Base-by-base conservation (phyloP, 1,140 invertebrate genomes). In the Saccostrea echinata region DNA sequence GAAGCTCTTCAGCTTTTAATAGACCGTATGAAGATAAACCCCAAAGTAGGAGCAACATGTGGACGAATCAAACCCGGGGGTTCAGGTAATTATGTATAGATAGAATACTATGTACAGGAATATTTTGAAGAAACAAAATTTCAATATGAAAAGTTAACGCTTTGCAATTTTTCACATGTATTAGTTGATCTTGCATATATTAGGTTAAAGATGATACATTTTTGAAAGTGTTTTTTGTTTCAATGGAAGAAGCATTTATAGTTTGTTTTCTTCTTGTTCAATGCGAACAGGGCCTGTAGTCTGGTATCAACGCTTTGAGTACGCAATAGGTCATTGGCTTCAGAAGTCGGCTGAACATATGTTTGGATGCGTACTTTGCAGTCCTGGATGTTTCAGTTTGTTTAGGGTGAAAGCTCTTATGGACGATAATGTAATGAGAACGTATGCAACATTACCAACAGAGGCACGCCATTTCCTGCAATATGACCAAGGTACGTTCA, bases 391-490 rank as follows among this genome's bases (percentile, higher is more conserved):
- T 95, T 99, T 99, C 95, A 99, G 98, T 0, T 96, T 99, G 0
- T 99, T 99, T 95, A 96, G 99, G 94, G 98, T 90, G 16, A 91
- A 92, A n/a, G 98, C 98, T 90, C 96, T 99, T 33, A 99, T 99
- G 98, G 98, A 99, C 92, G 98, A 99, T 92, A 99, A 99, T 93
- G 98, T 99, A 1, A 99, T 99, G 98, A 97, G 97, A 93, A 98
- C 97, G 93, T 99, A 99, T 93, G 99, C 99, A 0, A 94, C 87
- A 18, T 43, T 88, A 52, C 88, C 89, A 55, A 94, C 95, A 2
- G 94, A 94, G 71, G 94, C 96, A 89, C 94, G 96, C 12, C 91
- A 94, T 33, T 95, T 96, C 89, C 96, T 96, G 89, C 96, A 96
- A 91, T 96, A 96, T 90, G 96, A 96, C 94, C 96, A 96, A 94